Evolutionary conservation across 2,113 vertebrate species (phyloP).

Genomic region (Xiphophorus hellerii): DNA sequence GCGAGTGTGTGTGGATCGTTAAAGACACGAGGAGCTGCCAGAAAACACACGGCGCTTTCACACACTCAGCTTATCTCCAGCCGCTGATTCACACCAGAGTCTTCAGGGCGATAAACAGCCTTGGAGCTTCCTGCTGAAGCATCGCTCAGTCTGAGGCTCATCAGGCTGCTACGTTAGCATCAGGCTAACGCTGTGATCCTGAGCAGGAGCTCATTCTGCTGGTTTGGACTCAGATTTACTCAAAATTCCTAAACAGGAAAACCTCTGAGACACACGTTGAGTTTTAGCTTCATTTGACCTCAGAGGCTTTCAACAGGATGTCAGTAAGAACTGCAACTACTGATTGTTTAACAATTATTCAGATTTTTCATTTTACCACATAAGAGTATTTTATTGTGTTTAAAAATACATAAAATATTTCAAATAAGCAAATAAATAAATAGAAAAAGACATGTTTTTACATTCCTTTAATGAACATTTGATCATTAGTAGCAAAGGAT

Average conservation of each 20-base stretch:
- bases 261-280: not conserved
- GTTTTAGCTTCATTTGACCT: not conserved
- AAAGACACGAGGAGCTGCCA: conserved; percentile 29
- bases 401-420: too few species aligned
- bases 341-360: too few species aligned
- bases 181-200: not conserved
- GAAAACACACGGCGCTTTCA: conserved; percentile 1
- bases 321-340: not conserved
- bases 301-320: not conserved
- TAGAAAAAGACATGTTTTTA: too few species aligned
- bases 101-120: not conserved
- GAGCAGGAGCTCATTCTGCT: not conserved
- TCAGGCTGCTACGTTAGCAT: not conserved
- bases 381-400: too few species aligned
- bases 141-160: not conserved
- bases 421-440: too few species aligned
- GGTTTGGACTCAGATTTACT: too few species aligned
- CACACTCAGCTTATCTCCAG: conserved; percentile 10
- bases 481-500: too few species aligned
- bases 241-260: not conserved
- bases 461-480: too few species aligned
- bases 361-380: too few species aligned
- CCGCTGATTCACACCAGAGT: not conserved
- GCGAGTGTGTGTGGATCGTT: conserved; percentile 50
- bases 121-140: too few species aligned